Conservation (phyloP, 2,888 invertebrate genomes). For the Homarus gammarus region DNA sequence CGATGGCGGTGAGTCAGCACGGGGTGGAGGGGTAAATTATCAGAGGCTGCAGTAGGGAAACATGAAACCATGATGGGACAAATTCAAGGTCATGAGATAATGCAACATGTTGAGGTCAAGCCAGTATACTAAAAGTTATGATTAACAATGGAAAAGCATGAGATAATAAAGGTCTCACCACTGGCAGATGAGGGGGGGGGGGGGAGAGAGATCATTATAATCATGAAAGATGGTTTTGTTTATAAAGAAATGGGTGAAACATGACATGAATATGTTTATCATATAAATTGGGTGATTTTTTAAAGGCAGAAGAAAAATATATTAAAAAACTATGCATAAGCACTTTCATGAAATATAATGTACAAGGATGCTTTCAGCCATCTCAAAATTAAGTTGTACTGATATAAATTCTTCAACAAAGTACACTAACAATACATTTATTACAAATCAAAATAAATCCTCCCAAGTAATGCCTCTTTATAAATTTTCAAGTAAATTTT, state of each 20-base stretch:
- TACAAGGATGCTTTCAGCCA: not conserved
- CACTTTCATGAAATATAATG: not conserved
- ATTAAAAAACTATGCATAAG: not conserved
- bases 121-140: not conserved
- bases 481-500: too few species aligned
- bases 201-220: not conserved
- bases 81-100: not conserved
- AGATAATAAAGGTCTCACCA: not conserved
- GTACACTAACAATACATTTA: not conserved
- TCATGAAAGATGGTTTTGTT: not conserved
- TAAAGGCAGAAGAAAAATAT: not conserved
- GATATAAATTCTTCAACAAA: not conserved
- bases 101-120: not conserved
- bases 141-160: not conserved
- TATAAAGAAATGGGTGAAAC: not conserved
- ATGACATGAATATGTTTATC: not conserved
- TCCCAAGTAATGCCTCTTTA: too few species aligned
- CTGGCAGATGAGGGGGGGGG: not conserved
- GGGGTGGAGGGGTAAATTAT: not conserved
- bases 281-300: not conserved
- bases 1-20: not conserved
- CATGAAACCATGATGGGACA: not conserved
- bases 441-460: too few species aligned
- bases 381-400: not conserved
- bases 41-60: not conserved